Base-by-base conservation (phyloP, 2,113 vertebrate genomes). In the Colinus virginianus region DNA sequence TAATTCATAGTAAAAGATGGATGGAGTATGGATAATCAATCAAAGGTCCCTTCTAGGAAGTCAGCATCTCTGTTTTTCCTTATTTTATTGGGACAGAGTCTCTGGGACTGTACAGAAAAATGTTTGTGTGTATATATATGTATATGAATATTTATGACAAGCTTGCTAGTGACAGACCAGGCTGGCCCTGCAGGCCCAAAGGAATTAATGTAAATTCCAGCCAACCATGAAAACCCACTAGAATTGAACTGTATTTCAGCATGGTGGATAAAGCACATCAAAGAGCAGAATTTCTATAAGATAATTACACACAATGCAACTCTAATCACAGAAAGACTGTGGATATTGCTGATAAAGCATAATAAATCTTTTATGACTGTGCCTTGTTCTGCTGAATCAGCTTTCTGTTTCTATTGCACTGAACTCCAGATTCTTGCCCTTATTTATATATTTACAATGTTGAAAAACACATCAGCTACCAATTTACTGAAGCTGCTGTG, bases 221-320 rank as follows among this genome's bases (percentile, higher is more conserved):
- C 87, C 94, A 97, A 69, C 91, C 90, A 90, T 94, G 92, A 95
- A 95, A 94, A 91, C 68, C 83, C 66, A 58, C 93, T 80, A 94
- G 96, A 95, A 95, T 86, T 95, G 97, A 95, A 97, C 95, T 94
- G 94, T 95, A 95, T 95, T 97, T 96, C 96, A 95, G 95, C 82
- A 92, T 88, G 93, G 91, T 89, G 91, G 96, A 96, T 90, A 95
- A 96, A 96, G 86, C 93, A 97, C 95, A 96, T 97, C 95, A 97
- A 97, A 97, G 96, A 91, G 82, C 80, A 87, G 94, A 89, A 96
- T 96, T 94, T 96, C 95, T 97, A 84, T 94, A 95, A 95, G 95
- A 97, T 97, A 97, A 97, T 97, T 97, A 94, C 90, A 87, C 95
- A 95, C 95, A 97, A 97, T 97, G 95, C 91, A 94, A 92, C 95